Evolutionary conservation across 2,888 invertebrate species (phyloP).

Genomic region (Ormyrus pomaceus): DNA sequence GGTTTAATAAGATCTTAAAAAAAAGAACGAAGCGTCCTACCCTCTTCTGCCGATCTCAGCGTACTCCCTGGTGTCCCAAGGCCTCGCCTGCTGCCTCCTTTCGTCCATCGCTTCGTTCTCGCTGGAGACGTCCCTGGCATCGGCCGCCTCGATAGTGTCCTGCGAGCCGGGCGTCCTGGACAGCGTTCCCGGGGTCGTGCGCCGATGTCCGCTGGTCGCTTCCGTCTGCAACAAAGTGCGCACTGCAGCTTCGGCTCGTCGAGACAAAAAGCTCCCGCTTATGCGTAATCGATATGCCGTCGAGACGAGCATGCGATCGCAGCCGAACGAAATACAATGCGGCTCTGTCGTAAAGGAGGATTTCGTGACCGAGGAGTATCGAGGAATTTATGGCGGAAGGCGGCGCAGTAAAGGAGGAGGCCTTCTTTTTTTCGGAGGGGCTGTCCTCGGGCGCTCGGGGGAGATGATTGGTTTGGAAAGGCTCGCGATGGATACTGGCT

Average conservation of each 20-base stretch:
- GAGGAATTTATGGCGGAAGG: neutral
- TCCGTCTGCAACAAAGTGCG: constrained; percentile 65
- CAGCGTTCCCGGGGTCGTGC: constrained; percentile 66
- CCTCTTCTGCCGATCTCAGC: constrained; percentile 28
- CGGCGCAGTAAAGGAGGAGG: too few relatives aligned
- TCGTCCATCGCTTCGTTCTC: constrained; percentile 66
- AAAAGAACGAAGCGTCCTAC: neutral
- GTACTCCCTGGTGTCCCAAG: constrained; percentile 38
- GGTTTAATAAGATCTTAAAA: neutral
- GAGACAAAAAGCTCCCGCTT: neutral
- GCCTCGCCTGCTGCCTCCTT: constrained; percentile 36
- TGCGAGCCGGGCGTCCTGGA: constrained; percentile 64
- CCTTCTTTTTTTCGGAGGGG: too few relatives aligned
- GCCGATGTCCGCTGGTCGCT: constrained; percentile 66
- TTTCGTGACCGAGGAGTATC: constrained; percentile 15
- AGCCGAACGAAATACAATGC: neutral
- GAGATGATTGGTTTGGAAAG: too few relatives aligned
- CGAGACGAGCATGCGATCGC: neutral
- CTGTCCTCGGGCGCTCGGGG: too few relatives aligned
- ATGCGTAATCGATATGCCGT: constrained; percentile 25
- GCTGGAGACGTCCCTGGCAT: constrained; percentile 64
- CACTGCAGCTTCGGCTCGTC: neutral
- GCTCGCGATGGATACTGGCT: too few relatives aligned
- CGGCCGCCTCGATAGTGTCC: constrained; percentile 37
- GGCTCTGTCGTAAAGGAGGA: neutral